These are phyloP conservation scores for Naso thynnoides DNA, from an alignment of 2,797 vertebrate species.

Conservation along the genomic window DNA sequence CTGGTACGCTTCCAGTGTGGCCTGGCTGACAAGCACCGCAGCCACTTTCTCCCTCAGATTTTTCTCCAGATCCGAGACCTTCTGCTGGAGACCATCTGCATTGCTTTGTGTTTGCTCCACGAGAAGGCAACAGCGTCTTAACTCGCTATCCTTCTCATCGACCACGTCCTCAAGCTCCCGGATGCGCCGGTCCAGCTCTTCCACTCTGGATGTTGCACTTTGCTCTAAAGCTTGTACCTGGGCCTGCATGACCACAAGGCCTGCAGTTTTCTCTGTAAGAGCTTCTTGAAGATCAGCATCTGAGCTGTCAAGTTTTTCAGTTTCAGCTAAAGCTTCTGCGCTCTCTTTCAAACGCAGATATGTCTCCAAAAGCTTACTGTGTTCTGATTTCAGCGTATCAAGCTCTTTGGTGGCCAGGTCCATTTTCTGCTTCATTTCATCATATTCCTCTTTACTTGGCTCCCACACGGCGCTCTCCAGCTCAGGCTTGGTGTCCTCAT, in stretches of 20 bases:
- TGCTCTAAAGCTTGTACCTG: conserved; percentile 82
- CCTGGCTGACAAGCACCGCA: conserved; percentile 87
- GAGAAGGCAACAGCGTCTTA: conserved; percentile 79
- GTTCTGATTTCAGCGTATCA: conserved; percentile 78
- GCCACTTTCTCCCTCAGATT: conserved; percentile 88
- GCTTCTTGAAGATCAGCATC: conserved; percentile 72
- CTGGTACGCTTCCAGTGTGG: conserved; percentile 88
- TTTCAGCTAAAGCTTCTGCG: conserved; percentile 59
- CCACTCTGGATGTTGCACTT: conserved; percentile 75
- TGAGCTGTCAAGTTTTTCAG: conserved; percentile 41
- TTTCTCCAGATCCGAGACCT: conserved; percentile 86
- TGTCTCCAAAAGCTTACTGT: conserved; percentile 70
- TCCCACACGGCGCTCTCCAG: conserved; percentile 64
- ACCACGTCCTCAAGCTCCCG: conserved; percentile 84
- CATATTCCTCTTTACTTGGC: conserved; percentile 76
- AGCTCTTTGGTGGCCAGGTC: conserved; percentile 85
- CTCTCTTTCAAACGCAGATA: conserved; percentile 73
- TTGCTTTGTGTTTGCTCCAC: conserved; percentile 83
- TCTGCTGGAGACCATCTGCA: conserved; percentile 79
- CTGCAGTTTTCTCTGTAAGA: conserved; percentile 78
- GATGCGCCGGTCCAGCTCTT: conserved; percentile 76
- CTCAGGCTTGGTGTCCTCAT: conserved; percentile 79
- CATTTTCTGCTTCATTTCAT: conserved; percentile 86
- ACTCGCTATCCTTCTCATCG: conserved; percentile 86
- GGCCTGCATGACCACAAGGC: conserved; percentile 80